Conservation (phyloP, 2,888 invertebrate species). For the Ophonus ardosiacus region DNA sequence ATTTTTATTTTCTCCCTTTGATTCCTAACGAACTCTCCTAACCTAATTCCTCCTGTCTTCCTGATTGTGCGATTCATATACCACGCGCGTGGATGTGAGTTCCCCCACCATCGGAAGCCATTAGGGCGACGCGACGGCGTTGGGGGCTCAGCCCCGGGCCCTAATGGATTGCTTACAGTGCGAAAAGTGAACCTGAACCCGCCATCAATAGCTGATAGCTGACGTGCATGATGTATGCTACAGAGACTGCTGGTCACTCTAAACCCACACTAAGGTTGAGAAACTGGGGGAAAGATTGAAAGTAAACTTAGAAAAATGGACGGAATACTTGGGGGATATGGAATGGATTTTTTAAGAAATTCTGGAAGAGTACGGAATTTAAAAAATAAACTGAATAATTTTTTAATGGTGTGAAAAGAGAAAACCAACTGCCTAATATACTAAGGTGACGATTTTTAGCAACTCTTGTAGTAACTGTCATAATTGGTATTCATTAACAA, state of each 20-base stretch:
- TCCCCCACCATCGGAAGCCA: slow-evolving; percentile 19
- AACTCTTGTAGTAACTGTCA: too few species aligned
- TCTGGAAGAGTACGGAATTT: too few species aligned
- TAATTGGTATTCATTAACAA: too few species aligned
- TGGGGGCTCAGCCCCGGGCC: slow-evolving; percentile 1
- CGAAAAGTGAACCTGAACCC: slow-evolving; percentile 36
- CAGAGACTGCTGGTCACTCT: slow-evolving; percentile 32
- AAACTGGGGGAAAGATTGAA: background rate
- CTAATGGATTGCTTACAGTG: slow-evolving; percentile 57
- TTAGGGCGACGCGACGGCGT: slow-evolving; percentile 31
- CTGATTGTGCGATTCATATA: slow-evolving; percentile 58
- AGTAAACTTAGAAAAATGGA: background rate
- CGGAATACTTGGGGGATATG: background rate
- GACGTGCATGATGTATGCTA: slow-evolving; percentile 46
- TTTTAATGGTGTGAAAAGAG: too few species aligned
- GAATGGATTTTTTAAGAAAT: background rate
- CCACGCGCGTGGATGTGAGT: background rate
- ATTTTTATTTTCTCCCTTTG: slow-evolving; percentile 12
- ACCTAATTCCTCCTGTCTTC: slow-evolving; percentile 48
- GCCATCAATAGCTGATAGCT: slow-evolving; percentile 47
- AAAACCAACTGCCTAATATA: too few species aligned
- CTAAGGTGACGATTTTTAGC: too few species aligned
- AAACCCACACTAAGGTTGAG: background rate
- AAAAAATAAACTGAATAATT: too few species aligned
- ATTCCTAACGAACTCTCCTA: slow-evolving; percentile 49